phyloP scores from a whole-genome alignment of 2,797 vertebrate genomes.

The Malacoctenus gilli region DNA sequence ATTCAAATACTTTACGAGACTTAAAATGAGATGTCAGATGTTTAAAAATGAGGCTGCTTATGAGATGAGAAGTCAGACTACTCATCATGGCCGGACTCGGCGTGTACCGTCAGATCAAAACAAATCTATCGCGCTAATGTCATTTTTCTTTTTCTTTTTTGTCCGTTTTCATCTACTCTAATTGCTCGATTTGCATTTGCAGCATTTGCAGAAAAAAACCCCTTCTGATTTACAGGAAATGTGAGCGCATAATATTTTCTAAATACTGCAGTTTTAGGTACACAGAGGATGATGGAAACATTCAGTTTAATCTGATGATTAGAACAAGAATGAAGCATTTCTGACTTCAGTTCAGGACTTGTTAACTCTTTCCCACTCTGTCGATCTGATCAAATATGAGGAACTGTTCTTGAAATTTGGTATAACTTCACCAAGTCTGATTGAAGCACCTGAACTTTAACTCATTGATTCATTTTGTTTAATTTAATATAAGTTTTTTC shows the following conservation, averaged over 20 bases:
- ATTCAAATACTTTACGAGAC: slow-evolving; percentile 67
- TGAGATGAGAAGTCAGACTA: slow-evolving; percentile 56
- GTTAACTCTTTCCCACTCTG: no score
- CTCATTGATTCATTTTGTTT: no score
- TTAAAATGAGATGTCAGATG: slow-evolving; percentile 64
- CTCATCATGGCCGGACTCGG: slow-evolving; percentile 45
- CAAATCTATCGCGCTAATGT: slow-evolving; percentile 20
- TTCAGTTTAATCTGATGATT: no score
- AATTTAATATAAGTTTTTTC: no score
- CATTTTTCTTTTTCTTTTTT: slow-evolving; percentile 21
- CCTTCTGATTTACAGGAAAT: slow-evolving; percentile 59
- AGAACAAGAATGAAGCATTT: no score
- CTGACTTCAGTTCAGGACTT: no score
- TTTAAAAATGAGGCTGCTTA: slow-evolving; percentile 48
- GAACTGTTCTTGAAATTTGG: no score
- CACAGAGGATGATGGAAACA: neutral
- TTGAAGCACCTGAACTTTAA: no score
- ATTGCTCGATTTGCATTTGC: slow-evolving; percentile 55
- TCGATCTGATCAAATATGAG: no score
- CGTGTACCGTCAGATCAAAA: no score
- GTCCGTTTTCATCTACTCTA: slow-evolving; percentile 41
- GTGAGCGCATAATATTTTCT: slow-evolving; percentile 27
- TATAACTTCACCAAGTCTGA: no score
- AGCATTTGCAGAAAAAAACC: slow-evolving; percentile 20
- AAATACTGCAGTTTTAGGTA: slow-evolving; percentile 50